These are phyloP conservation scores for Cryptophagus acutangulus DNA, from an alignment of 2,888 invertebrate genomes.

Conservation along the genomic window DNA sequence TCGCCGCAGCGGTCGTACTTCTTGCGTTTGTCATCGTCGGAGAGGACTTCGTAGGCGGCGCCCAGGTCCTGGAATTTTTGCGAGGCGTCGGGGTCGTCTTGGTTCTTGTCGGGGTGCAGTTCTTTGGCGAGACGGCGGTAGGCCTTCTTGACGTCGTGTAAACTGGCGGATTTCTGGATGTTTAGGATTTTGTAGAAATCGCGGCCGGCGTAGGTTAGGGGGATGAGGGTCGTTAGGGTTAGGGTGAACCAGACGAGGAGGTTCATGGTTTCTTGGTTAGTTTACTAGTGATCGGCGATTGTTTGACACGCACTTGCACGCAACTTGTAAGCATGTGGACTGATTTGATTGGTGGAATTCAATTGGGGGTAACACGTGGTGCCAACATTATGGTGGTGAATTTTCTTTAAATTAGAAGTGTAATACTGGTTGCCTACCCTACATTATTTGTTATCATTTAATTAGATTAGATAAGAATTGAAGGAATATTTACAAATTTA, in stretches of 20 bases:
- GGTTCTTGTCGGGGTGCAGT: slow-evolving; percentile 96
- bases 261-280: slow-evolving; percentile 20
- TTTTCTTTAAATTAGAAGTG: too few species aligned
- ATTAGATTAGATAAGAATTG: too few species aligned
- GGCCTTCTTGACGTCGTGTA: slow-evolving; percentile 96
- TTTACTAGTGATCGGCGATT: too few species aligned
- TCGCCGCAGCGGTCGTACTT: slow-evolving; percentile 95
- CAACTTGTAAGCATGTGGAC: slow-evolving; percentile 36
- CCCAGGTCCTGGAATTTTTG: slow-evolving; percentile 93
- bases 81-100: slow-evolving; percentile 87
- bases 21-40: slow-evolving; percentile 88
- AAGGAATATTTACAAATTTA: too few species aligned
- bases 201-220: slow-evolving; percentile 58
- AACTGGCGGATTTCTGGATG: slow-evolving; percentile 76
- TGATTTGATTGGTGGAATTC: slow-evolving; percentile 29
- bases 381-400: too few species aligned
- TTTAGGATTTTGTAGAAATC: slow-evolving; percentile 94
- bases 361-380: too few species aligned
- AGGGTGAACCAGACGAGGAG: slow-evolving; percentile 20
- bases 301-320: too few species aligned
- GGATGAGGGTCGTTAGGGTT: slow-evolving; percentile 20
- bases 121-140: slow-evolving; percentile 94
- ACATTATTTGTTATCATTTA: too few species aligned
- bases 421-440: too few species aligned
- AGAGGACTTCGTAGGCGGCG: slow-evolving; percentile 93